Percentiles rank a stretch among this genome's conserved stretches.
Evolutionary conservation across 2,888 invertebrate genomes (phyloP).

Genomic region (Myopa testacea): DNA sequence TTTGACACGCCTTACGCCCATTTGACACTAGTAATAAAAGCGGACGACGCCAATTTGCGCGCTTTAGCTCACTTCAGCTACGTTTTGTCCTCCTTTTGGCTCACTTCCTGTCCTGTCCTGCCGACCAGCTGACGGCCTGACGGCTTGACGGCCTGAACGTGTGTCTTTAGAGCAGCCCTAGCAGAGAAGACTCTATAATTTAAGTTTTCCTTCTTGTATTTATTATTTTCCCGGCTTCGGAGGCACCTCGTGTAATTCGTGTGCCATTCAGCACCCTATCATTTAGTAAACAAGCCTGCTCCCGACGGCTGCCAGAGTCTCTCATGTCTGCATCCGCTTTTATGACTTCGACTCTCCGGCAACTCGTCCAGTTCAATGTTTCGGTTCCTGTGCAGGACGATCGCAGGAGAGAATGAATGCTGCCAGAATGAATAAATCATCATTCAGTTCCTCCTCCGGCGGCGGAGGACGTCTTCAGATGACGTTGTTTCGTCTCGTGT

Average conservation of each 20-base stretch:
- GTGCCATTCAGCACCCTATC: background rate
- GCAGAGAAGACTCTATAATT: background rate
- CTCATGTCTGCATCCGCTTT: background rate
- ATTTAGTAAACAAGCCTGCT: slow-evolving; percentile 35
- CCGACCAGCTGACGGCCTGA: background rate
- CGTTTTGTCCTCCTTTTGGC: background rate
- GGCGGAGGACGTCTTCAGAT: slow-evolving; percentile 22
- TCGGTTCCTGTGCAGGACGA: background rate
- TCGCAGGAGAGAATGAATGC: no score
- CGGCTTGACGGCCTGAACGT: background rate
- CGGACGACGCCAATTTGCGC: background rate
- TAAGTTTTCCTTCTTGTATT: background rate
- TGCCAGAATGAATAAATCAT: slow-evolving; percentile 19
- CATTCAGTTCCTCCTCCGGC: slow-evolving; percentile 8
- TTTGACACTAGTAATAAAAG: no score
- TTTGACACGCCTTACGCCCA: background rate
- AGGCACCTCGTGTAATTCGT: background rate
- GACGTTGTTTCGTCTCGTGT: background rate
- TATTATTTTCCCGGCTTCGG: background rate
- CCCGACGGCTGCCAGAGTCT: slow-evolving; percentile 17
- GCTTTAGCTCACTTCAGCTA: background rate
- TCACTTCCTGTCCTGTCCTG: background rate
- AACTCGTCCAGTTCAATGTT: background rate
- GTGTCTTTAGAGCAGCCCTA: no score
- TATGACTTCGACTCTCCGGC: background rate